Percentiles rank a stretch among this genome's conserved stretches.
These are phyloP conservation scores for Tachina lurida DNA, from an alignment of 2,888 invertebrate species.

Conservation along the genomic window DNA sequence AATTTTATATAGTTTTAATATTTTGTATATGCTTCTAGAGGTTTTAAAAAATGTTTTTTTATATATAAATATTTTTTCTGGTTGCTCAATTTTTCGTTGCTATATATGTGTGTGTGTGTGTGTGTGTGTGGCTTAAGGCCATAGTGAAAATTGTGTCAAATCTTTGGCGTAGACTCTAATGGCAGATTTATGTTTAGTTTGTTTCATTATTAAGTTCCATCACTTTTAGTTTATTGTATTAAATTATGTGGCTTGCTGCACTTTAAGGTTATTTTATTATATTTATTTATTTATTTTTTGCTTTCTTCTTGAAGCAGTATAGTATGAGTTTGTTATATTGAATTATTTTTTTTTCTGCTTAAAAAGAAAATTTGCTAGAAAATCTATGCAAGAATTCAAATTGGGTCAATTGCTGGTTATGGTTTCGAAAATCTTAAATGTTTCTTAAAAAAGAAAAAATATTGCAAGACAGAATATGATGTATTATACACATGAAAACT, in stretches of 20 bases:
- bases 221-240: conserved; percentile 55
- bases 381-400: background rate
- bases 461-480: too few species aligned
- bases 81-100: conserved; percentile 4
- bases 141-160: conserved; percentile 68
- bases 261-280: background rate
- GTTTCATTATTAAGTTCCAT: conserved; percentile 32
- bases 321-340: background rate
- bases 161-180: conserved; percentile 32
- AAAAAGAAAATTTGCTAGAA: background rate
- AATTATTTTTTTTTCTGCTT: background rate
- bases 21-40: background rate
- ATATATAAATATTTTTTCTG: background rate
- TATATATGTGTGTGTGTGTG: background rate
- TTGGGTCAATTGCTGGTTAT: background rate
- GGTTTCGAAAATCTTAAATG: background rate
- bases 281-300: conserved; percentile 8
- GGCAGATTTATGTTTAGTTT: conserved; percentile 47
- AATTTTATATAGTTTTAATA: conserved; percentile 31
- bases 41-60: background rate
- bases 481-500: too few species aligned
- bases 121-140: conserved; percentile 27
- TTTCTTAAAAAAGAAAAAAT: background rate
- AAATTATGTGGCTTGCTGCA: conserved; percentile 27
- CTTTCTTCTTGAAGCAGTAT: background rate